phyloP scores from a whole-genome alignment of 2,888 invertebrate genomes.

The Eilema sororculum region DNA sequence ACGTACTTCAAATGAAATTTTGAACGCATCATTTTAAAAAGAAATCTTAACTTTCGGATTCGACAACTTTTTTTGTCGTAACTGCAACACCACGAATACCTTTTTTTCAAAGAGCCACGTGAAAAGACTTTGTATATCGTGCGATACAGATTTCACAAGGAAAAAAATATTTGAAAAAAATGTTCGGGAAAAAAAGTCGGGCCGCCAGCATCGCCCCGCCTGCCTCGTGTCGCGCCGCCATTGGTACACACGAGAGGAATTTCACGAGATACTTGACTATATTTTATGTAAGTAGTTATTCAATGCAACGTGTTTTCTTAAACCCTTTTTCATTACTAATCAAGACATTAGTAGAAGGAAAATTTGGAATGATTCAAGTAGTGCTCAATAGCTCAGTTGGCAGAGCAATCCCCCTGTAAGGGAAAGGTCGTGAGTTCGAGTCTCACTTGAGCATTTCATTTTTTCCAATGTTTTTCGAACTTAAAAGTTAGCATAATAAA shows the following conservation, averaged over 20 bases:
- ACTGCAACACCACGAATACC: conserved; percentile 35
- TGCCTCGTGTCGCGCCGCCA: conserved; percentile 66
- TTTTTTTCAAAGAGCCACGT: conserved; percentile 56
- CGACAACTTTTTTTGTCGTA: conserved; percentile 34
- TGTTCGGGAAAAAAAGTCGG: conserved; percentile 59
- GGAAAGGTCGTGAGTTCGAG: no score
- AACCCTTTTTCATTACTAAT: no score
- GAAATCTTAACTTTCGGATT: conserved; percentile 22
- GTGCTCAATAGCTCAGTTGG: no score
- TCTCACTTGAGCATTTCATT: no score
- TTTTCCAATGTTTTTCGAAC: no score
- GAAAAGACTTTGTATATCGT: conserved; percentile 73
- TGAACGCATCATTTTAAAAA: conserved; percentile 6
- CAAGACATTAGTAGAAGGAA: no score
- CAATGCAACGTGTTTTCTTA: no score
- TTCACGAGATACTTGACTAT: conserved; percentile 48
- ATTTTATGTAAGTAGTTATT: no score
- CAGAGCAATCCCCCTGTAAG: no score
- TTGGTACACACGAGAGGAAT: conserved; percentile 44
- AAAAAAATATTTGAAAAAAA: conserved; percentile 64
- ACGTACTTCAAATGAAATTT: background rate
- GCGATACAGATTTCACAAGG: conserved; percentile 79
- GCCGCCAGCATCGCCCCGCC: conserved; percentile 61
- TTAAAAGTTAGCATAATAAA: no score
- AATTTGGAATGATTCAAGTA: no score